These are phyloP conservation scores for Syrmaticus mikado DNA, from an alignment of 2,113 vertebrate genomes.

Conservation along the genomic window DNA sequence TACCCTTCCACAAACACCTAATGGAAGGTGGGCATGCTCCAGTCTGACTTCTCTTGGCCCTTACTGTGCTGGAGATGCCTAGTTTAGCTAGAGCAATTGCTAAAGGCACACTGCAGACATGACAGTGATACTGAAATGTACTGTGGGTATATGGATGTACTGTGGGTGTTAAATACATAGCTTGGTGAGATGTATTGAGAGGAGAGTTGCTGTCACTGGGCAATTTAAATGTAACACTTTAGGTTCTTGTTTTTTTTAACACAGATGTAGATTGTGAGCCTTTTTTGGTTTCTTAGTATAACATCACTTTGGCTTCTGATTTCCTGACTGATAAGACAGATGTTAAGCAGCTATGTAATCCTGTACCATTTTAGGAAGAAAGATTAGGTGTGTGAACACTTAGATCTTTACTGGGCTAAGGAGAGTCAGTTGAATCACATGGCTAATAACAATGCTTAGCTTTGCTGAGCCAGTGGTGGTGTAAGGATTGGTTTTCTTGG, in stretches of 20 bases:
- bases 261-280: fast-evolving
- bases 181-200: neutral
- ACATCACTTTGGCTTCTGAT: neutral
- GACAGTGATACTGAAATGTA: neutral
- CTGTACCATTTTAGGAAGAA: neutral
- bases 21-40: neutral
- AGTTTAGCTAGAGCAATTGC: neutral
- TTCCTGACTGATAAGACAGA: neutral
- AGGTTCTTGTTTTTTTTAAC: neutral
- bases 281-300: neutral
- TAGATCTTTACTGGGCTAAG: neutral
- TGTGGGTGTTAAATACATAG: fast-evolving
- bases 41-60: neutral
- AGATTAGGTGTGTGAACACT: neutral
- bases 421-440: neutral
- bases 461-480: neutral
- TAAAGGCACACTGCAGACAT: fast-evolving
- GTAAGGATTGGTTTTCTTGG: neutral
- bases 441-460: neutral
- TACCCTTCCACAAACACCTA: neutral
- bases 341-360: neutral
- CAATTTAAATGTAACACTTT: neutral
- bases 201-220: neutral
- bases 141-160: too few relatives aligned
- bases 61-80: neutral